phyloP scores from a whole-genome alignment of 2,888 invertebrate genomes.

The Chamaedrilus cognettii region DNA sequence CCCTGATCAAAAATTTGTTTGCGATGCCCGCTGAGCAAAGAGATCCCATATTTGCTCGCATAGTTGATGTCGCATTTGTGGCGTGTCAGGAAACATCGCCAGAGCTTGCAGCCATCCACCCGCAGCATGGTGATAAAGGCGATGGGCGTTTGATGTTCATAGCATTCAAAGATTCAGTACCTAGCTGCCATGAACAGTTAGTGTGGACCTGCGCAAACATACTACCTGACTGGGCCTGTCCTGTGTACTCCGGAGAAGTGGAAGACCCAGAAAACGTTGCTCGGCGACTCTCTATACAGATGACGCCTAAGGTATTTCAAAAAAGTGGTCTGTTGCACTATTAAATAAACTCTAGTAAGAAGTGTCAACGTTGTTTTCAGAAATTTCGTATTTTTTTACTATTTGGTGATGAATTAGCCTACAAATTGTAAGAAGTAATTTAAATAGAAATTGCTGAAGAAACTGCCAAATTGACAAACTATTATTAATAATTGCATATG shows the following conservation, averaged over 20 bases:
- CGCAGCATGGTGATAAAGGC: constrained; percentile 30
- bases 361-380: too few species aligned
- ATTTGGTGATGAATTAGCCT: too few species aligned
- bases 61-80: constrained; percentile 30
- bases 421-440: too few species aligned
- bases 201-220: constrained; percentile 32
- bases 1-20: constrained; percentile 30
- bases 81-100: constrained; percentile 18
- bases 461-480: too few species aligned
- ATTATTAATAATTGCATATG: too few species aligned
- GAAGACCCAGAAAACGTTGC: neutral
- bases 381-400: too few species aligned
- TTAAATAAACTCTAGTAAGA: too few species aligned
- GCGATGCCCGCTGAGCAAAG: constrained; percentile 15
- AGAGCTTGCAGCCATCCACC: constrained; percentile 17
- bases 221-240: constrained; percentile 37
- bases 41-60: constrained; percentile 23
- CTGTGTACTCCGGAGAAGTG: constrained; percentile 1
- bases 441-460: too few species aligned
- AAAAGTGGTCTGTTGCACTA: too few species aligned
- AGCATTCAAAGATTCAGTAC: constrained; percentile 28
- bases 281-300: neutral
- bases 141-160: constrained; percentile 25
- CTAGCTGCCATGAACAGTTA: constrained; percentile 22
- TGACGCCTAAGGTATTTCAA: too few species aligned